phyloP scores from a whole-genome alignment of 2,797 vertebrate species.

The Acanthurus tractus region DNA sequence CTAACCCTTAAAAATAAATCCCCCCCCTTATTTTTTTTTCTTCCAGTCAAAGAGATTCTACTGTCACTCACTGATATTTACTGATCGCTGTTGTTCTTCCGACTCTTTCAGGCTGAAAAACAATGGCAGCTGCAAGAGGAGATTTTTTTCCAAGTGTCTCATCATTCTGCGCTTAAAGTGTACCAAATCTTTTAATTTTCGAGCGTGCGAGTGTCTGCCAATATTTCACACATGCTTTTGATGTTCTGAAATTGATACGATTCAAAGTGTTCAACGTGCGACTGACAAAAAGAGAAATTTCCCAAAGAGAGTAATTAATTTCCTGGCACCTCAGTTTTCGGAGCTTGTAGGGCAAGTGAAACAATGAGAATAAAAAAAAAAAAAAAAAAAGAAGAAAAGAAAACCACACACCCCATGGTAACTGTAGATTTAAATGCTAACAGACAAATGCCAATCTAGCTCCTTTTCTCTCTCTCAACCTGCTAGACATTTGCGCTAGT shows the following conservation, averaged over 20 bases:
- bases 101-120: slow-evolving; percentile 49
- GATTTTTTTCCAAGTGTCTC: slow-evolving; percentile 53
- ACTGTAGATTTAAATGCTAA: slow-evolving; percentile 62
- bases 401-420: slow-evolving; percentile 32
- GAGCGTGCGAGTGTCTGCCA: slow-evolving; percentile 61
- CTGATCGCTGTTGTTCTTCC: slow-evolving; percentile 52
- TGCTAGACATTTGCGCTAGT: slow-evolving; percentile 79
- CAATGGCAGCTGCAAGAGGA: slow-evolving; percentile 63
- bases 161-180: slow-evolving; percentile 56
- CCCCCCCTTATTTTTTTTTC: slow-evolving; percentile 22
- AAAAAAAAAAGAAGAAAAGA: no score
- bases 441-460: slow-evolving; percentile 82
- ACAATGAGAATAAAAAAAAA: slow-evolving; percentile 57
- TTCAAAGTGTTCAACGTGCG: slow-evolving; percentile 62
- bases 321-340: slow-evolving; percentile 70
- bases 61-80: slow-evolving; percentile 60
- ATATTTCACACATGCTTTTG: slow-evolving; percentile 60
- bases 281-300: slow-evolving; percentile 69
- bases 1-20: slow-evolving; percentile 65
- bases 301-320: slow-evolving; percentile 84
- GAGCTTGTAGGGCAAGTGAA: slow-evolving; percentile 69
- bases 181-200: slow-evolving; percentile 42
- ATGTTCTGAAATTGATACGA: slow-evolving; percentile 66
- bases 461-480: slow-evolving; percentile 29
- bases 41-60: slow-evolving; percentile 37